A percentile compares a stretch with the other conserved stretches of the same genome.
phyloP scores from a whole-genome alignment of 2,113 vertebrate genomes.

The Caretta caretta region DNA sequence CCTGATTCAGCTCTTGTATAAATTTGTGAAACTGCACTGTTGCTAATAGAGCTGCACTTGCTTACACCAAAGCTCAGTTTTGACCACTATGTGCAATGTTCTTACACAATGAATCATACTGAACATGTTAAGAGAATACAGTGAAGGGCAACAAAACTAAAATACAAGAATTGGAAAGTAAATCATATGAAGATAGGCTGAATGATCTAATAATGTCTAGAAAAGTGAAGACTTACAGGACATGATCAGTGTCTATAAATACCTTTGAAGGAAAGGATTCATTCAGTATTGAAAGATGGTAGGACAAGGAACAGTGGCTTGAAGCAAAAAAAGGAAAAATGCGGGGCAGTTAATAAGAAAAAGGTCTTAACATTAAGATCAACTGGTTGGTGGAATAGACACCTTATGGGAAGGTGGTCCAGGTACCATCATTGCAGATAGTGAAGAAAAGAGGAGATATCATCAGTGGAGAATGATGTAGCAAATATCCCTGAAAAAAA shows the following conservation, averaged over 20 bases:
- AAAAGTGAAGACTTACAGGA: slow-evolving; percentile 30
- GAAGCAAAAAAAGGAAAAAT: slow-evolving; percentile 55
- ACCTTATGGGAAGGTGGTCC: slow-evolving; percentile 30
- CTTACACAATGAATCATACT: background rate
- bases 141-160: background rate
- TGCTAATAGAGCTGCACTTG: background rate
- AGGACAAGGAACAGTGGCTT: slow-evolving; percentile 44
- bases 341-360: slow-evolving; percentile 62
- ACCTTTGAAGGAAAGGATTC: slow-evolving; percentile 64
- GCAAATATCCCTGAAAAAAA: background rate
- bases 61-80: background rate
- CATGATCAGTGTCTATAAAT: slow-evolving; percentile 50
- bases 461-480: background rate
- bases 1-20: background rate
- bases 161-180: slow-evolving; percentile 16
- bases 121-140: background rate
- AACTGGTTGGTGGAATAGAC: slow-evolving; percentile 45
- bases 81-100: background rate
- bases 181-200: background rate
- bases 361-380: slow-evolving; percentile 62
- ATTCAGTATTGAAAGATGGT: slow-evolving; percentile 53
- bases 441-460: background rate
- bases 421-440: background rate
- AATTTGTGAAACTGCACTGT: background rate
- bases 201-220: slow-evolving; percentile 34